Evolutionary conservation across 2,888 invertebrate species (phyloP).

Genomic region (Microplitis deprimator): DNA sequence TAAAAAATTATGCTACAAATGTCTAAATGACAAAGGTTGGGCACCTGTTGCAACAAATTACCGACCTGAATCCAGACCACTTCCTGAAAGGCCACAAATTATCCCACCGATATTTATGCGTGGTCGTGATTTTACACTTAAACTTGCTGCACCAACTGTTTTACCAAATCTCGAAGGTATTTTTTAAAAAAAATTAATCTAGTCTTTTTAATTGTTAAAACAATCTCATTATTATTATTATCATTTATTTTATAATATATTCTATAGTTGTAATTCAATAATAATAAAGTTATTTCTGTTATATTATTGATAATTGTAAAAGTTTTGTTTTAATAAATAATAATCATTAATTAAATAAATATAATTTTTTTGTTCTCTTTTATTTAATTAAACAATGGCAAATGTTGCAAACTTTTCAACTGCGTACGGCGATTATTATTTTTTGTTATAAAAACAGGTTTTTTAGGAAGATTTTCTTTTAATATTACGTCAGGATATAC

Average conservation of each 20-base stretch:
- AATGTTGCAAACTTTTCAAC: slow-evolving; percentile 38
- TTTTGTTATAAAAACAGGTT: slow-evolving; percentile 62
- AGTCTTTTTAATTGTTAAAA: slow-evolving; percentile 19
- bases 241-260: background rate
- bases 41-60: slow-evolving; percentile 60
- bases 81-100: slow-evolving; percentile 58
- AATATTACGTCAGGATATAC: slow-evolving; percentile 54
- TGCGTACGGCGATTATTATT: slow-evolving; percentile 54
- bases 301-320: slow-evolving; percentile 50
- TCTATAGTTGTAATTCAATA: background rate
- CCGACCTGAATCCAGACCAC: slow-evolving; percentile 53
- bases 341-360: slow-evolving; percentile 5
- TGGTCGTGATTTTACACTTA: slow-evolving; percentile 62
- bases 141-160: slow-evolving; percentile 65
- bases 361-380: too few species aligned
- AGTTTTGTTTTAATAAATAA: slow-evolving; percentile 18
- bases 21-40: slow-evolving; percentile 67
- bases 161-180: slow-evolving; percentile 68
- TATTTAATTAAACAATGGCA: slow-evolving; percentile 40
- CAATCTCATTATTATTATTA: background rate
- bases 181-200: slow-evolving; percentile 57
- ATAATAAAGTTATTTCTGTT: slow-evolving; percentile 33
- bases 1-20: slow-evolving; percentile 65
- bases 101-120: slow-evolving; percentile 66
- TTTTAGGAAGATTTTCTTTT: slow-evolving; percentile 54